A percentile compares a stretch with the other conserved stretches of the same genome.
These are phyloP conservation scores for Mesembrinibis cayennensis DNA, from an alignment of 2,113 vertebrate genomes.

Conservation along the genomic window DNA sequence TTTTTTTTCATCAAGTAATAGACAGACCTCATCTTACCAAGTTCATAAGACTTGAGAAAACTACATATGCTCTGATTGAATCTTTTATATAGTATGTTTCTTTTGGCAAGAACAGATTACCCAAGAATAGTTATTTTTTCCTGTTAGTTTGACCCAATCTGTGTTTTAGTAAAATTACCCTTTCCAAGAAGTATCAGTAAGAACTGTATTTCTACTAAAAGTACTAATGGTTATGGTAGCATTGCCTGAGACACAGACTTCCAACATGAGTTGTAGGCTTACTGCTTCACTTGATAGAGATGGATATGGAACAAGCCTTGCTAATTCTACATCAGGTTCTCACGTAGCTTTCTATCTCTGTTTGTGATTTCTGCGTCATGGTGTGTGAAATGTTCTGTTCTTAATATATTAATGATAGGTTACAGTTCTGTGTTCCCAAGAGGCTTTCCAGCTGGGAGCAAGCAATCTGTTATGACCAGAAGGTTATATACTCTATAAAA, in stretches of 20 bases:
- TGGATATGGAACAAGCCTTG: not conserved
- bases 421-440: not conserved
- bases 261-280: not conserved
- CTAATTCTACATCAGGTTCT: not conserved
- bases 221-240: not conserved
- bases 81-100: not conserved
- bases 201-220: not conserved
- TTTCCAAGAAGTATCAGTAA: not conserved
- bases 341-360: not conserved
- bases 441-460: not conserved
- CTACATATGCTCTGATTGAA: not conserved
- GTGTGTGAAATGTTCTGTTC: not conserved
- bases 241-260: not conserved
- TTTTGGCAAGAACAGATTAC: not conserved
- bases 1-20: not conserved
- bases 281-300: not conserved
- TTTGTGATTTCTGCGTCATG: not conserved
- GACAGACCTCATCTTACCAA: not conserved
- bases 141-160: not conserved
- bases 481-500: not conserved
- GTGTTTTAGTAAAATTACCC: not conserved
- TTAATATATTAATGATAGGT: not conserved
- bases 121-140: not conserved
- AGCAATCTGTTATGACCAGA: not conserved
- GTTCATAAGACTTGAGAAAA: not conserved